Percentiles rank a stretch among this genome's conserved stretches.
phyloP scores from a whole-genome alignment of 1,140 invertebrate species.

The Drosophila arizonae region DNA sequence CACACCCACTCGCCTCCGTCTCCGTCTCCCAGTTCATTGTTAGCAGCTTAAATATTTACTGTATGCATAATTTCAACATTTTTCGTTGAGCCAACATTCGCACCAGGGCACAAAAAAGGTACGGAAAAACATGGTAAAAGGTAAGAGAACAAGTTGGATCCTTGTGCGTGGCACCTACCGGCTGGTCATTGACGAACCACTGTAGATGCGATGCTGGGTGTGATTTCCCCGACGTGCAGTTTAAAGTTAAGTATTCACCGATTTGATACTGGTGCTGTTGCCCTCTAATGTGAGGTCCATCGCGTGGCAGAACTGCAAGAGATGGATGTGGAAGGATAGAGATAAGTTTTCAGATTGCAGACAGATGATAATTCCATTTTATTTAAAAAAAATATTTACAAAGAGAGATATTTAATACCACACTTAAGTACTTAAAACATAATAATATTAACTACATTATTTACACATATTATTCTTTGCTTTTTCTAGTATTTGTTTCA shows the following conservation, averaged over 20 bases:
- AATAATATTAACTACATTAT: no score
- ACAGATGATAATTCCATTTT: no score
- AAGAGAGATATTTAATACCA: no score
- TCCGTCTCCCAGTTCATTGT: constrained; percentile 44
- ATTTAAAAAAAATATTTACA: no score
- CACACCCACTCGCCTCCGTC: background rate
- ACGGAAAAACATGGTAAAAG: constrained; percentile 27
- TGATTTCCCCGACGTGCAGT: constrained; percentile 92
- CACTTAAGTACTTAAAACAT: no score
- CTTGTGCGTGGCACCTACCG: constrained; percentile 84
- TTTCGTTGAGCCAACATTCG: constrained; percentile 12
- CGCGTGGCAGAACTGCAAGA: constrained; percentile 88
- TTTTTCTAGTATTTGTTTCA: background rate
- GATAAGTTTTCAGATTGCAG: no score
- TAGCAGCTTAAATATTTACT: constrained; percentile 77
- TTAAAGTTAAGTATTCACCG: constrained; percentile 91
- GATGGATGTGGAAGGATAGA: background rate
- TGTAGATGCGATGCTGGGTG: constrained; percentile 89
- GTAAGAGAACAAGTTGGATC: constrained; percentile 28
- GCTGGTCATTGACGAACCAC: constrained; percentile 92
- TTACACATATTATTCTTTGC: no score
- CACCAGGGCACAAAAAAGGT: constrained; percentile 18
- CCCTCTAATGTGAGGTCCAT: constrained; percentile 90
- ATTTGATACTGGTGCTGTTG: constrained; percentile 90
- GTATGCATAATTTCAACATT: constrained; percentile 76